Evolutionary conservation across 2,113 vertebrate species (phyloP), one percentile per base, ranked within the genome.

Genomic region (Mesoclemmys tuberculata): DNA sequence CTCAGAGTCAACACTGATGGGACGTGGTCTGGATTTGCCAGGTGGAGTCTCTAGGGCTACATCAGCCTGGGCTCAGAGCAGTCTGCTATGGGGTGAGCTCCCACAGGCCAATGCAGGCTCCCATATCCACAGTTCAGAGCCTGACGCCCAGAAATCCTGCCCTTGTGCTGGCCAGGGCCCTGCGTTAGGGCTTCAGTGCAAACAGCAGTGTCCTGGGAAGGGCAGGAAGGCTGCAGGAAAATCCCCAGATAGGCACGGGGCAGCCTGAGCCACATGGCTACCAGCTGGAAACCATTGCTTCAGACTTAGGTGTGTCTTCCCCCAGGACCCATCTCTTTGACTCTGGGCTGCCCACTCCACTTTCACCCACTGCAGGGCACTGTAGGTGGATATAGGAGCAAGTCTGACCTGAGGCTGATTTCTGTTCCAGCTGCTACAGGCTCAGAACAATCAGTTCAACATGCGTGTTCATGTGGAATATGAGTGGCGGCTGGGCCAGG

Each of bases 401-500:
- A 49, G 49, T 49, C 52, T 71, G 48, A 92, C 10, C 64, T 93
- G 74, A 95, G 24, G 12, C 26, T 19, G 51, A 3, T 18, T 78
- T 38, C 52, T 93, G 31, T 29, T 56, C 5, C 78, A 97, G 93
- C 79, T 98, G 77, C 82, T 97, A 68, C 98, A 98, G 94, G 94
- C 97, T n/a, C 97, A 98, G 91, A 97, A 85, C 87, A 98, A 98
- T 83, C 97, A 97, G 81, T 98, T 98, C 96, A 98, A 97, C 89
- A 97, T 98, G 91, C 97, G 97, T 1, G 94, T 98, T 64, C 97
- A 98, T 0, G 97, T 98, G 84, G 97, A 98, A 31, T 98, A 97
- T 2, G 96, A 98, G 64, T 97, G 98, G 98, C 93, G 91, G 16
- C 90, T 98, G 58, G 95, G 98, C 48, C 97, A 98, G 87, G 98